These are phyloP conservation scores for Andrena hattorfiana DNA, from an alignment of 2,888 invertebrate genomes.

Conservation along the genomic window DNA sequence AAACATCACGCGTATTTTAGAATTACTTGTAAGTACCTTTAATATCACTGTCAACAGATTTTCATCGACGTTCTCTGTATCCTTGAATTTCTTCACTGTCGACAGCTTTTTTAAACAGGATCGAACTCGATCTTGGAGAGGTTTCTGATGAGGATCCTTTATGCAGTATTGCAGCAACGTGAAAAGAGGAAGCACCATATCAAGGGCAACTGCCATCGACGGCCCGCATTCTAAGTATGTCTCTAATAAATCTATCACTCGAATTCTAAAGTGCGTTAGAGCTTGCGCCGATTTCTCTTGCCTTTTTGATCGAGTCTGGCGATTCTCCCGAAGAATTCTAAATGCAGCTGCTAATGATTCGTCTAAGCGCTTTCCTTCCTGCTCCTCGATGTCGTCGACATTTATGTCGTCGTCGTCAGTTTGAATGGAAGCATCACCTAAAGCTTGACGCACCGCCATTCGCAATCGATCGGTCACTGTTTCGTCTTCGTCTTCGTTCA, in stretches of 20 bases:
- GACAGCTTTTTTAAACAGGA: conserved; percentile 88
- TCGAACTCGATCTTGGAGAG: conserved; percentile 88
- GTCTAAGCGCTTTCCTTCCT: conserved; percentile 91
- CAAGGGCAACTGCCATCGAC: conserved; percentile 89
- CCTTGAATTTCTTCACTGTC: conserved; percentile 87
- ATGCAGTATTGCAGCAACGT: conserved; percentile 90
- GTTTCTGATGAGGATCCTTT: conserved; percentile 89
- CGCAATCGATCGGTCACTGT: conserved; percentile 90
- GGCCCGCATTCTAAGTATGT: conserved; percentile 90
- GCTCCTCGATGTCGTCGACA: conserved; percentile 91
- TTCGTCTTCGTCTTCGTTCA: conserved; percentile 86
- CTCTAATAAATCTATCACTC: conserved; percentile 91
- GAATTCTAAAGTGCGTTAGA: conserved; percentile 90
- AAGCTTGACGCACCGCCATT: conserved; percentile 90
- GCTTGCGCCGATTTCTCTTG: conserved; percentile 89
- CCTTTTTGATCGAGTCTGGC: conserved; percentile 82
- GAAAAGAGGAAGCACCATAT: conserved; percentile 89
- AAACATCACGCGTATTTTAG: not conserved
- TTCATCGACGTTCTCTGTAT: conserved; percentile 86
- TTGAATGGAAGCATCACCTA: conserved; percentile 87
- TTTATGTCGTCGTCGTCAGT: conserved; percentile 90
- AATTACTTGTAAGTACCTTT: conserved; percentile 67
- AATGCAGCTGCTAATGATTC: conserved; percentile 91
- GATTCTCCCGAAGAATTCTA: conserved; percentile 86
- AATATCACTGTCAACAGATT: conserved; percentile 86